Percentiles rank a stretch among this genome's conserved stretches.
Conservation (phyloP, 2,797 vertebrate species). For the Alosa sapidissima region DNA sequence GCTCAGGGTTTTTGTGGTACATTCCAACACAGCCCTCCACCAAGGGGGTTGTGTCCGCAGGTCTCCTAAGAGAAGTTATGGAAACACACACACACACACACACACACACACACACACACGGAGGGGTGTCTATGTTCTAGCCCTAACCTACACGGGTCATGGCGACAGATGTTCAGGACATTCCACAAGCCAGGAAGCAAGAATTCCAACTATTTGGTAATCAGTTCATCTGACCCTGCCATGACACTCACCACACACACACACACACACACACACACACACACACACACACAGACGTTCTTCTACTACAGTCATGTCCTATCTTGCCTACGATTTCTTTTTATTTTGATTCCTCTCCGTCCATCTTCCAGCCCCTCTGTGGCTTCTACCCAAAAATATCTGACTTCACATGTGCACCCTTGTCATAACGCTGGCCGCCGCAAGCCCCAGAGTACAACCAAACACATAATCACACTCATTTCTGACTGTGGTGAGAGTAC, state of each 20-base stretch:
- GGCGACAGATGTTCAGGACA: conserved; percentile 73
- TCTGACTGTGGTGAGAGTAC: conserved; percentile 23
- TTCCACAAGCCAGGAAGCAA: conserved; percentile 69
- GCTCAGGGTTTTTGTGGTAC: conserved; percentile 45
- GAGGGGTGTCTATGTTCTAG: conserved; percentile 47
- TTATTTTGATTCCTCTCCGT: conserved; percentile 8
- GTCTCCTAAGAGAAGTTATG: conserved; percentile 61
- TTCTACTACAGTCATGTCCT: not conserved
- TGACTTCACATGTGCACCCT: conserved; percentile 57
- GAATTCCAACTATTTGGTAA: conserved; percentile 70
- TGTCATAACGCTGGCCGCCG: conserved; percentile 52
- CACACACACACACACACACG: conserved; percentile 28
- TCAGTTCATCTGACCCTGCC: conserved; percentile 48
- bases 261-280: not conserved
- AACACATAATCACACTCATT: conserved; percentile 54
- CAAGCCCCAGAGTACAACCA: conserved; percentile 52
- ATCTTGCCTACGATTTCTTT: not conserved
- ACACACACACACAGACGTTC: not conserved
- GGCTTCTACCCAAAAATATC: conserved; percentile 59
- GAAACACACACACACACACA: conserved; percentile 32
- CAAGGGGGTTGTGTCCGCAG: conserved; percentile 55
- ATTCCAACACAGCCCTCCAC: conserved; percentile 62
- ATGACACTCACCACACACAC: too few relatives aligned
- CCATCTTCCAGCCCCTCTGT: conserved; percentile 23
- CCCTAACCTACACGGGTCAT: conserved; percentile 68